Conservation (phyloP, 2,113 vertebrate genomes). For the Heterocephalus glaber region DNA sequence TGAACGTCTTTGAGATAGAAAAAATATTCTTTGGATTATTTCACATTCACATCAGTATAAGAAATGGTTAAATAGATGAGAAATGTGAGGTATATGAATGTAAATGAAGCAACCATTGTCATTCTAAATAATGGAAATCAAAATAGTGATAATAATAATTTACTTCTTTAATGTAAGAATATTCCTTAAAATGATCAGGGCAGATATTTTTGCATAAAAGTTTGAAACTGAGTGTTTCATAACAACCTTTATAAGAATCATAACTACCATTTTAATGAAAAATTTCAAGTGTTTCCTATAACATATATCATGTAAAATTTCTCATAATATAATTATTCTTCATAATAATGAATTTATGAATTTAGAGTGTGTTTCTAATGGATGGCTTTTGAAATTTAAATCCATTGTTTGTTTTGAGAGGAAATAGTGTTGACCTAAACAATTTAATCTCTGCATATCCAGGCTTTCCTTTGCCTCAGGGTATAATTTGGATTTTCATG, state of each 20-base stretch:
- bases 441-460: background rate
- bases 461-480: background rate
- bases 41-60: too few relatives aligned
- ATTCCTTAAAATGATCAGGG: background rate
- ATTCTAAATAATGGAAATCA: background rate
- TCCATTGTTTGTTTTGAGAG: background rate
- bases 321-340: background rate
- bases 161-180: background rate
- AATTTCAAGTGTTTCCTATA: background rate
- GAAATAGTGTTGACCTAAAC: background rate
- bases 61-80: background rate
- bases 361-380: background rate
- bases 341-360: background rate
- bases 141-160: background rate
- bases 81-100: background rate
- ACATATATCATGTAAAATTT: background rate
- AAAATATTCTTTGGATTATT: background rate
- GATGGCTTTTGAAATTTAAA: constrained; percentile 71
- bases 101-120: background rate
- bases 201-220: background rate
- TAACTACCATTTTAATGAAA: background rate
- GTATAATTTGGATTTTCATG: background rate
- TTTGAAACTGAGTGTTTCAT: background rate
- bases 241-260: background rate
- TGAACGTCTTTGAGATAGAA: background rate